Conservation (phyloP, 2,113 vertebrate species). For the Chloebia gouldiae region DNA sequence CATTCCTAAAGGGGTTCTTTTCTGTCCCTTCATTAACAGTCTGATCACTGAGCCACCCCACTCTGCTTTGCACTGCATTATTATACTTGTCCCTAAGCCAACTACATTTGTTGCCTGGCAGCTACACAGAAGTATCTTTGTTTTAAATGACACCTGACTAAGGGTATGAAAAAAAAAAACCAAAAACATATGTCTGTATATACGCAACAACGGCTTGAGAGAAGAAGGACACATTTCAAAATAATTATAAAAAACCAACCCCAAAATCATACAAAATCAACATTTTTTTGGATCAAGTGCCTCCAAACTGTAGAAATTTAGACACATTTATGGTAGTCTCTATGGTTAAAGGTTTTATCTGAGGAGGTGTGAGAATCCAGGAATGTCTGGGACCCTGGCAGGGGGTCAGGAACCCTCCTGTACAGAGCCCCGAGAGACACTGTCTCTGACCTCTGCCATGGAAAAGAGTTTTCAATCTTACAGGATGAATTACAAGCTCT, state of each 20-base stretch:
- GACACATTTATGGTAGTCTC: neutral
- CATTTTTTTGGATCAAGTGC: neutral
- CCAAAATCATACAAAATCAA: neutral
- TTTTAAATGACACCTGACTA: neutral
- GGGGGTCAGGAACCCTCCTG: too few relatives aligned
- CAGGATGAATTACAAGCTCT: too few relatives aligned
- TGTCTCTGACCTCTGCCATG: too few relatives aligned
- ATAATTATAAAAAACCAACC: neutral
- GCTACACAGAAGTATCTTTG: neutral
- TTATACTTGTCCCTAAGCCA: neutral
- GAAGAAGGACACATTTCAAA: neutral
- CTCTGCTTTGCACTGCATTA: neutral
- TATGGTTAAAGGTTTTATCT: neutral
- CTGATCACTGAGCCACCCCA: neutral
- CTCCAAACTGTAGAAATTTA: neutral
- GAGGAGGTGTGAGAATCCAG: neutral
- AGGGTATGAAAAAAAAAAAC: neutral
- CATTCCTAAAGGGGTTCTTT: neutral
- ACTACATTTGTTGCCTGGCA: neutral
- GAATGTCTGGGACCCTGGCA: too few relatives aligned
- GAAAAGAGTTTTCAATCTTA: too few relatives aligned
- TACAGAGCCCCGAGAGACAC: too few relatives aligned
- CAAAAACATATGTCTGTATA: fast-evolving
- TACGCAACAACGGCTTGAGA: neutral
- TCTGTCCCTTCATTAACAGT: neutral